Conservation (phyloP, 2,888 invertebrate genomes). For the Philereme transversata region DNA sequence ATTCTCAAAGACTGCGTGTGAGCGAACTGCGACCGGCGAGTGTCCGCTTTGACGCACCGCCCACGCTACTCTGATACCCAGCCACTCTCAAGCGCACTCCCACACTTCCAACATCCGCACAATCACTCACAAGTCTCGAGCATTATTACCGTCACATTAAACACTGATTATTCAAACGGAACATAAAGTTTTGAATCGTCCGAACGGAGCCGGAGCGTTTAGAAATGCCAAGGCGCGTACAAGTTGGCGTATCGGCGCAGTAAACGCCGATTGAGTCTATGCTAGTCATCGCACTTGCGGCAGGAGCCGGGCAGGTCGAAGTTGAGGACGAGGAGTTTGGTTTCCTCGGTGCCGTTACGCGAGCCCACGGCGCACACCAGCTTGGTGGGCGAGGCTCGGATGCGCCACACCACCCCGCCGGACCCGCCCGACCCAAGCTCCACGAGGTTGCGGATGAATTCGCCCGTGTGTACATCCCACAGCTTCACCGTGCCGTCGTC, state of each 20-base stretch:
- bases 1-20: conserved; percentile 4
- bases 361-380: conserved; percentile 99
- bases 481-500: conserved; percentile 99
- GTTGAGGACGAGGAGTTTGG: conserved; percentile 98
- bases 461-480: conserved; percentile 98
- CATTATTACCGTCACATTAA: no score
- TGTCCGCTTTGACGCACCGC: neutral
- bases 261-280: conserved; percentile 76
- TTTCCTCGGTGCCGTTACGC: conserved; percentile 99
- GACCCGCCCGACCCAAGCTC: conserved; percentile 97
- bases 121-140: no score
- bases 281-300: conserved; percentile 83
- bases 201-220: conserved; percentile 25
- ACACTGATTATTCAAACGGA: no score
- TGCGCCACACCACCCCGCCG: conserved; percentile 99
- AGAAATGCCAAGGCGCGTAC: conserved; percentile 77
- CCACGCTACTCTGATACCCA: neutral
- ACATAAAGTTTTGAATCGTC: no score
- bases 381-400: conserved; percentile 96
- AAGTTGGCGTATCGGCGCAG: conserved; percentile 75
- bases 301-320: conserved; percentile 94
- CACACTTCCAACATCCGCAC: neutral
- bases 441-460: conserved; percentile 98
- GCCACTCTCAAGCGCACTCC: neutral
- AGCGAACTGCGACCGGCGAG: neutral